A percentile compares a stretch with the other conserved stretches of the same genome.
Conservation (phyloP, 2,888 invertebrate species). For the Hydroisotoma schaefferi region DNA sequence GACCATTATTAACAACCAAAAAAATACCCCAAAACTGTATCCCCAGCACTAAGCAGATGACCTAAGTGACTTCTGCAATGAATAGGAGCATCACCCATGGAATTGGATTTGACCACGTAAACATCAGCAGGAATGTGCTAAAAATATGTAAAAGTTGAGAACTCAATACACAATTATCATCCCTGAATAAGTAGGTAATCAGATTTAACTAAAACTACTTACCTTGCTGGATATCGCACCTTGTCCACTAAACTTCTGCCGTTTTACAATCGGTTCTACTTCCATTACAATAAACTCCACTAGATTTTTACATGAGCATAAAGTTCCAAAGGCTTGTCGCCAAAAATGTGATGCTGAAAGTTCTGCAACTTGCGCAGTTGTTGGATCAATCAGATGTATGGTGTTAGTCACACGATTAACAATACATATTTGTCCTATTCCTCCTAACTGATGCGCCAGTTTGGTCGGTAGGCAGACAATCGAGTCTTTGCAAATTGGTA, state of each 20-base stretch:
- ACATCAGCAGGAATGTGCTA: slow-evolving; percentile 84
- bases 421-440: slow-evolving; percentile 82
- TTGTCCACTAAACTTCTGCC: slow-evolving; percentile 78
- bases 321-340: slow-evolving; percentile 77
- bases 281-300: slow-evolving; percentile 94
- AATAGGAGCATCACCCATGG: slow-evolving; percentile 73
- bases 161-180: slow-evolving; percentile 16
- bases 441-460: slow-evolving; percentile 79
- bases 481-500: slow-evolving; percentile 91
- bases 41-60: slow-evolving; percentile 85
- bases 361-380: slow-evolving; percentile 83
- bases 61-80: slow-evolving; percentile 93
- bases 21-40: slow-evolving; percentile 79
- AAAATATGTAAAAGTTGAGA: slow-evolving; percentile 27
- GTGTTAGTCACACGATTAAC: slow-evolving; percentile 83
- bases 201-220: too few relatives aligned
- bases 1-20: not conserved
- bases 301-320: slow-evolving; percentile 87
- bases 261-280: slow-evolving; percentile 74
- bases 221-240: slow-evolving; percentile 61
- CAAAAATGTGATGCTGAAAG: slow-evolving; percentile 75
- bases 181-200: too few relatives aligned
- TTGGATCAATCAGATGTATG: slow-evolving; percentile 90
- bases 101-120: slow-evolving; percentile 85
- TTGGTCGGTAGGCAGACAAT: slow-evolving; percentile 84